phyloP scores from a whole-genome alignment of 2,113 vertebrate genomes.

The Lagopus muta region DNA sequence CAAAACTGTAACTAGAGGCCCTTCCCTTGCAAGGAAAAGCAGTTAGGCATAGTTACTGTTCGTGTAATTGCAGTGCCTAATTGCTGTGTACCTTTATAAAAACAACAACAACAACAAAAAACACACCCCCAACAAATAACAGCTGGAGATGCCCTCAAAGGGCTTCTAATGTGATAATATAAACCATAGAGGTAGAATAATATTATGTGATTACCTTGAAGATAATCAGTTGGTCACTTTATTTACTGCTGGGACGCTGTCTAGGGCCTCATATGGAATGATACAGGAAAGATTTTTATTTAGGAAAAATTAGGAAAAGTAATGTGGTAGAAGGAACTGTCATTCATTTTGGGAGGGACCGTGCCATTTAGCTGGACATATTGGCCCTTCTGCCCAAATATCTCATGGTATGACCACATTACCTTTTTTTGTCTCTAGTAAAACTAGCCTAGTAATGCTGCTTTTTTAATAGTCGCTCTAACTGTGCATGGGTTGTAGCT shows the following conservation, averaged over 20 bases:
- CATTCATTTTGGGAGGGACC: neutral
- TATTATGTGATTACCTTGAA: neutral
- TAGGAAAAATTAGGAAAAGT: neutral
- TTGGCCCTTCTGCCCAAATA: neutral
- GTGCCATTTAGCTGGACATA: neutral
- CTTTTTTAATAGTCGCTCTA: neutral
- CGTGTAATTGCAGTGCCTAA: neutral
- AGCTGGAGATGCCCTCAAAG: neutral
- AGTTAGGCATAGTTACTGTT: neutral
- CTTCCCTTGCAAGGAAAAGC: neutral
- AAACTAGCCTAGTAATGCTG: neutral
- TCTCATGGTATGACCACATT: neutral
- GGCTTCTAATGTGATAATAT: neutral
- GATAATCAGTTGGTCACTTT: neutral
- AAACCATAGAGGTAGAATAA: neutral
- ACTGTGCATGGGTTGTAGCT: neutral
- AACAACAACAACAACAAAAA: too few species aligned
- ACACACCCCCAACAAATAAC: neutral
- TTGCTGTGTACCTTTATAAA: neutral
- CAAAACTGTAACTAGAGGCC: neutral
- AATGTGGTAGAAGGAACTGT: neutral
- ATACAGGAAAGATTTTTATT: neutral
- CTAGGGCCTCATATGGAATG: too few species aligned
- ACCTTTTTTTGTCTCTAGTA: neutral
- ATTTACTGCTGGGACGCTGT: rapidly evolving